Evolutionary conservation across 2,113 vertebrate species (phyloP).

Genomic region (Hiodon alosoides): DNA sequence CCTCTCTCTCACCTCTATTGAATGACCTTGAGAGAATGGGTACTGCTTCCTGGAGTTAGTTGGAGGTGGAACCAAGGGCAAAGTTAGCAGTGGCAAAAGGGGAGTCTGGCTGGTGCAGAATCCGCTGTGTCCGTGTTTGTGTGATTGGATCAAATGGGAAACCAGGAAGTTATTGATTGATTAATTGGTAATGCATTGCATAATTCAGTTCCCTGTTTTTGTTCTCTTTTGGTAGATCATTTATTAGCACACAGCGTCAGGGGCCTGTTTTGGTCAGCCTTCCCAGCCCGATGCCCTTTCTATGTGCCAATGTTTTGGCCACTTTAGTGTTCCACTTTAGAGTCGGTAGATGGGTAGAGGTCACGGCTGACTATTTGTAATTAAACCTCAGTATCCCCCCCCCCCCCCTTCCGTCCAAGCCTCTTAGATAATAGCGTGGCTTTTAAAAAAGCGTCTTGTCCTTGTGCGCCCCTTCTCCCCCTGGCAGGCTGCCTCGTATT

Average conservation of each 20-base stretch:
- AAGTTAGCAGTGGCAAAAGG: slow-evolving; percentile 67
- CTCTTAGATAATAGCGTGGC: not conserved
- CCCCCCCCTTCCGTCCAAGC: not conserved
- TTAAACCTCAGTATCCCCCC: not conserved
- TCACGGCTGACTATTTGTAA: not conserved
- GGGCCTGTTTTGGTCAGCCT: not conserved
- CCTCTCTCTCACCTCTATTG: slow-evolving; percentile 52
- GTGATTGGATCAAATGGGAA: slow-evolving; percentile 8
- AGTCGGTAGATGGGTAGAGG: too few relatives aligned
- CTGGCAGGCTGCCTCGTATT: not conserved
- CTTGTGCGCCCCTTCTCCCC: slow-evolving; percentile 5
- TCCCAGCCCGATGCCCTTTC: not conserved
- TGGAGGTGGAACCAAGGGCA: slow-evolving; percentile 74
- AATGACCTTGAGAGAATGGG: slow-evolving; percentile 90
- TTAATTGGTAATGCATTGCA: slow-evolving; percentile 61
- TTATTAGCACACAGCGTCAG: slow-evolving; percentile 39
- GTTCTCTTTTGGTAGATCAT: slow-evolving; percentile 58
- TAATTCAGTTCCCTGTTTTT: slow-evolving; percentile 41
- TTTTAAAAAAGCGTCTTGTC: slow-evolving; percentile 1
- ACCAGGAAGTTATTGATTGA: slow-evolving; percentile 26
- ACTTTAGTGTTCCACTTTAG: too few relatives aligned
- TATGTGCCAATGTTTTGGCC: too few relatives aligned
- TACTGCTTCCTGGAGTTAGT: slow-evolving; percentile 67
- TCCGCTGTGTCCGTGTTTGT: not conserved
- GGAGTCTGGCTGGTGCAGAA: slow-evolving; percentile 17